A percentile compares a stretch with the other conserved stretches of the same genome.
phyloP scores from a whole-genome alignment of 2,888 invertebrate genomes.

The Spilosoma lubricipeda region DNA sequence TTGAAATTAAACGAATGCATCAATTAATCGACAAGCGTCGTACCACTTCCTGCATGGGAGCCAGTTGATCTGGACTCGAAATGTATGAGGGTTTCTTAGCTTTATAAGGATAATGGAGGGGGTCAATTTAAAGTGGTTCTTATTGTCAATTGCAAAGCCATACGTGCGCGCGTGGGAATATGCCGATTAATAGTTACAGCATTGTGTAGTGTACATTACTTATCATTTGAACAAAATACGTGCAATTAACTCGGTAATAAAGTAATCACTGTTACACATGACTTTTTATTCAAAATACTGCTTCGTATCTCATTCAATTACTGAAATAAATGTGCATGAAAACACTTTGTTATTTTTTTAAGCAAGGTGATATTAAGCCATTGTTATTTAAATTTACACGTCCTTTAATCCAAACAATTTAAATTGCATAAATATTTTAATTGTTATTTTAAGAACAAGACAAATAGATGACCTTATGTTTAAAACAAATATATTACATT shows the following conservation, averaged over 20 bases:
- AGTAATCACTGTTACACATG: constrained; percentile 16
- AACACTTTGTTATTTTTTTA: background rate
- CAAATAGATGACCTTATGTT: constrained; percentile 22
- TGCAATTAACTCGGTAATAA: constrained; percentile 23
- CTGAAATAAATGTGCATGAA: background rate
- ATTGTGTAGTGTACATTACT: constrained; percentile 42
- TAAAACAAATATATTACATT: too few relatives aligned
- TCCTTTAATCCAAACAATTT: constrained; percentile 17
- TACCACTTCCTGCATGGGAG: constrained; percentile 52
- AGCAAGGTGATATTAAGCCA: constrained; percentile 6
- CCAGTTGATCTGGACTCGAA: constrained; percentile 49
- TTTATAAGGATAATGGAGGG: constrained; percentile 41
- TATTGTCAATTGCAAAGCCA: constrained; percentile 48
- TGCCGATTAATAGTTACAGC: constrained; percentile 46
- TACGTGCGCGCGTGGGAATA: constrained; percentile 53
- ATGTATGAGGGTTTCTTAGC: constrained; percentile 39
- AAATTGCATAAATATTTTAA: constrained; percentile 17
- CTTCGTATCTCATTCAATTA: background rate
- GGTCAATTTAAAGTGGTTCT: constrained; percentile 48
- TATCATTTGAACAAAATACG: constrained; percentile 39
- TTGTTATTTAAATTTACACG: constrained; percentile 20
- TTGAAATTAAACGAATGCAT: constrained; percentile 52
- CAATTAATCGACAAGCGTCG: constrained; percentile 51
- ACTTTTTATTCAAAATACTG: background rate
- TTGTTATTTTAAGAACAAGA: constrained; percentile 9